Base-by-base conservation (phyloP, 2,888 invertebrate species). In the Malacosoma neustria region DNA sequence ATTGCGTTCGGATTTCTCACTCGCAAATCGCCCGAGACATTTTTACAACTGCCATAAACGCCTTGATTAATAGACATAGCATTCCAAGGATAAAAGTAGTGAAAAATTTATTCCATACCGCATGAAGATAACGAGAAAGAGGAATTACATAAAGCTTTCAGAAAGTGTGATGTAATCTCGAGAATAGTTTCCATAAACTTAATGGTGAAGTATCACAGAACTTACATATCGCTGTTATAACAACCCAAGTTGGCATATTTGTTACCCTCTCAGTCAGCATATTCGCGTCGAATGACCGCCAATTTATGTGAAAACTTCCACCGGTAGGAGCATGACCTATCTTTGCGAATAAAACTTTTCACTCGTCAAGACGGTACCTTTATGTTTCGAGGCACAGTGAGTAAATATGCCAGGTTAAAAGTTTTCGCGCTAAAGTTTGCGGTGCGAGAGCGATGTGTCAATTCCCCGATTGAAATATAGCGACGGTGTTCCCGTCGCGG, bases 221-320 rank as follows among this genome's bases (percentile, higher is more conserved):
- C 73, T 82, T 81, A 84, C 82, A 84, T 82, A 85, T 80, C 80
- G 80, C 76, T 72, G 81, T 82, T 85, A 82, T 85, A 85, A 82
- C 82, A 80, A 74, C 79, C 80, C 58, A 84, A 84, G 69, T 85
- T 84, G 81, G 82, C 80, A 81, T 85, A 85, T 85, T 84, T 84
- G 85, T 84, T 84, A 84, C 79, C 72, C 73, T 68, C 80, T 73
- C 80, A 80, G 84, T 85, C 82, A 84, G 82, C 85, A 85, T 85
- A 84, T 84, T 84, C 81, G 72, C 80, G 72, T 81, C 73, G 81
- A 84, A 82, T 85, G 84, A 84, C 85, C 85, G 84, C 79, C 82
- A 82, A 84, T 85, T 85, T 85, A 85, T 84, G 85, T 72, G 82
- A 72, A 84, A 85, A 85, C 70, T 84, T 85, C 70, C 58, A 73